Base-by-base conservation (phyloP, 92 coral and sea anemone genomes). In the Ricordea florida region DNA sequence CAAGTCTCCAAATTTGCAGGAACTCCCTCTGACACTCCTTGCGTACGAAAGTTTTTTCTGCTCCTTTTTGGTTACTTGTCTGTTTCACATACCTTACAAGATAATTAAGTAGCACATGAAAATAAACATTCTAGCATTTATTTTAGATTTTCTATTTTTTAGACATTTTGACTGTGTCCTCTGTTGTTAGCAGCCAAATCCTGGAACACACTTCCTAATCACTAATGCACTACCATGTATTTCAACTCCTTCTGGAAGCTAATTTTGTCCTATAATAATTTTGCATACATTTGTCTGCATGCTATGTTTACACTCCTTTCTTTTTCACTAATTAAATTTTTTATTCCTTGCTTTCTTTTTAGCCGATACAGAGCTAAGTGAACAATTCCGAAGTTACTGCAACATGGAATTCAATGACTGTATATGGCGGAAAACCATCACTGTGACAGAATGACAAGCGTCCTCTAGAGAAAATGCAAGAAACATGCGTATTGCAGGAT, bases 21-120 rank as follows among this genome's bases (percentile, higher is more conserved):
- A 75, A 83, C 62, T 83, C 89, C 35, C 89, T 83, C 50, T 83
- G 89, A 42, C 70, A 38, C 78, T 83, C 89, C 43, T 56, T 53
- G 13, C 86, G 20, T 6, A 74, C 80, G 59, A 80, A 80, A 4
- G 80, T 55, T 65, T 70, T 80, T 67, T 80, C 86, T 22, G 71
- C 64, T 13, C 57, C 56, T 36, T 72, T 72, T 51, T 61, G 79
- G 78, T 83, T 83, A 56, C 84, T 83, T 24, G 77, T 38, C 61
- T 66, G 83, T 30, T 78, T 46, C 20, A 83, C 78, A 57, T 83
- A 83, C 56, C 69, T 41, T 24, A 40, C 68, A 61, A 56, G 38
- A 29, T 15, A 55, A 29, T 13, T n/a, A 13, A 55, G 38, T 50
- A 50, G 58, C 58, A 50, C 15, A 50, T 1, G 6, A 24, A 25